Evolutionary conservation across 2,113 vertebrate genomes (phyloP), one percentile per base, ranked within the genome.

Genomic region (rabbit (Oryctolagus cuniculus)): DNA sequence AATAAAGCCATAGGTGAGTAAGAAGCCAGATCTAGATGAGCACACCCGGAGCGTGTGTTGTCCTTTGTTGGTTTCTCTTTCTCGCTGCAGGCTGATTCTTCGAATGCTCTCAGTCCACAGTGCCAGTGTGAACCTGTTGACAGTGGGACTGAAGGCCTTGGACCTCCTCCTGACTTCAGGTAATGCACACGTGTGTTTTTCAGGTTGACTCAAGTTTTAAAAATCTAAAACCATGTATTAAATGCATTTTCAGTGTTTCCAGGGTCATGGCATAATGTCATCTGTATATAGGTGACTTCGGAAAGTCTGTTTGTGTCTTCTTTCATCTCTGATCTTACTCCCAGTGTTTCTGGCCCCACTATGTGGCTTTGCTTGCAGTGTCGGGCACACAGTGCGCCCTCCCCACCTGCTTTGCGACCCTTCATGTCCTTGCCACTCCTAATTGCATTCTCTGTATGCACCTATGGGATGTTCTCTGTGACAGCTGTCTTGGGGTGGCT

Each of bases 91-190:
- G 92, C 98, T 99, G 96, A 98, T 99, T 97, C 98, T 99, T 96
- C 99, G 98, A 97, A 98, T 99, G 93, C 97, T 99, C 16, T 97
- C 98, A 13, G 64, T 98, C 89, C 98, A 99, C 98, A 98, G 98
- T 83, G 72, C 97, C 90, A 99, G 99, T 94, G 16, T 97, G 34
- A 98, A 93, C 38, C 98, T 99, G 88, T 98, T 98, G 87, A 94
- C 97, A 90, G 96, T 98, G 74, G 99, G 98, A 73, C 98, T 99
- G 21, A 98, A 98, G 98, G 98, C 98, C 24, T 98, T 99, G 98
- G 98, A 99, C 61, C 98, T 98, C 1, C 98, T 99, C 24, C 98
- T 99, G 51, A 97, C 93, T 93, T 99, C 99, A 99, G 99, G 99
- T 99, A 98, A 27, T 88, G 31, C 25, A 93, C 2, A 25, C 12